phyloP scores from a whole-genome alignment of 2,113 vertebrate species.

The Pholis gunnellus region DNA sequence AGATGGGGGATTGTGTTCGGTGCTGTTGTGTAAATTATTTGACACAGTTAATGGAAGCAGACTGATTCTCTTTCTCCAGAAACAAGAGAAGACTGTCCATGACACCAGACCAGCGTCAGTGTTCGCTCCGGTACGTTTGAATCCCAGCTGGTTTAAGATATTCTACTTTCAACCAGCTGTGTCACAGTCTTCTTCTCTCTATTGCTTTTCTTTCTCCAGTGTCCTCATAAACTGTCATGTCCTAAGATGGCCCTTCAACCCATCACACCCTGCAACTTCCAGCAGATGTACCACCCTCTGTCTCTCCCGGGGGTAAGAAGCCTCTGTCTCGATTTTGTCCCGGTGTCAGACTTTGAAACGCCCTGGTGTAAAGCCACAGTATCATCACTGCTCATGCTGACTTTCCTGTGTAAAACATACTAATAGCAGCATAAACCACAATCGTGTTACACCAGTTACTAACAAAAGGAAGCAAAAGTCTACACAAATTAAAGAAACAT shows the following conservation, averaged over 20 bases:
- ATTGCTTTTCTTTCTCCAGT: conserved; percentile 58
- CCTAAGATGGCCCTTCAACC: conserved; percentile 81
- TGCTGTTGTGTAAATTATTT: background rate
- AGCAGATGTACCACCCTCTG: conserved; percentile 85
- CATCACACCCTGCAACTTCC: conserved; percentile 88
- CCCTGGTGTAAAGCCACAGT: background rate
- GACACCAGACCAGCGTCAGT: conserved; percentile 83
- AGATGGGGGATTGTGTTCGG: background rate
- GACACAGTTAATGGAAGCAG: background rate
- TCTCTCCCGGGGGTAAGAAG: conserved; percentile 83
- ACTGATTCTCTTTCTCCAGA: conserved; percentile 68
- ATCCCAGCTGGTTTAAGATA: background rate
- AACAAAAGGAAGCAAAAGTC: background rate
- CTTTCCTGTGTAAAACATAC: background rate
- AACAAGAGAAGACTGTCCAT: conserved; percentile 76
- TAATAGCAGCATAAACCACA: background rate
- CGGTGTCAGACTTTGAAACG: background rate
- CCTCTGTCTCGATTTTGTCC: background rate
- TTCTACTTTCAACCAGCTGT: no score
- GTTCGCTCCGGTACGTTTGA: conserved; percentile 87
- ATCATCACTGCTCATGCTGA: background rate
- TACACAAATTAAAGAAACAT: no score
- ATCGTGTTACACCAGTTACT: background rate
- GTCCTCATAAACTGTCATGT: conserved; percentile 87
- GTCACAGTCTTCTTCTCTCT: background rate